Base-by-base conservation (phyloP, 2,888 invertebrate species). In the Eubasilissa splendida region DNA sequence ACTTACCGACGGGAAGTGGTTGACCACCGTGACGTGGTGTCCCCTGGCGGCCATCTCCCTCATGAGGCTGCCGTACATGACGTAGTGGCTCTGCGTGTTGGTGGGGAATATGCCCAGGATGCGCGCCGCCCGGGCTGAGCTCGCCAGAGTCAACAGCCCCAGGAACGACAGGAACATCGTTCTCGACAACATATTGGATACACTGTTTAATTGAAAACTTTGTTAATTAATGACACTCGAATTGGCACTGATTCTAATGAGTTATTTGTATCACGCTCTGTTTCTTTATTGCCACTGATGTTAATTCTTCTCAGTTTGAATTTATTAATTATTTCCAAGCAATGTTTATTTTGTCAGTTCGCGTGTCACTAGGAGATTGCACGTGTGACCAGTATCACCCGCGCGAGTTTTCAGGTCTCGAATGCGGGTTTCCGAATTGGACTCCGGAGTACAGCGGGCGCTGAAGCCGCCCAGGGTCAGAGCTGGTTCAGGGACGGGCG, bases 1-100 rank as follows among this genome's bases (percentile, higher is more conserved):
- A 42, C 90, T 76, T 87, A 91, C 90, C 89, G 88, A 88, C 12
- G 90, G 88, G 80, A 91, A 89, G 85, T 91, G 91, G 52, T 90
- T 88, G 81, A 91, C 86, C 74, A 91, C 87, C 1, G 91, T 91
- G 12, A 91, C 86, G 3, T 90, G 87, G 76, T 86, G 86, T 53
- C 89, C 87, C 76, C 86, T 87, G 53, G 84, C 85, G 9, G 90
- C 90, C 31, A 91, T 87, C 1, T 89, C 90, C 42, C 89, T 88
- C 33, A 91, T 85, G 22, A 91, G 87, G 77, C 88, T 87, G 80
- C 91, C 89, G 85, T 90, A 91, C 89, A 91, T 91, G 79, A 90
- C 90, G 83, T 89, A 88, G 86, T 91, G 91, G 86, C 91, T 91
- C 85, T 89, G 88, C 66, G 90, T 90, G 87, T 91, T 89, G 68